These are phyloP conservation scores for Chouioia cunea DNA, from an alignment of 2,888 invertebrate species.

Conservation along the genomic window DNA sequence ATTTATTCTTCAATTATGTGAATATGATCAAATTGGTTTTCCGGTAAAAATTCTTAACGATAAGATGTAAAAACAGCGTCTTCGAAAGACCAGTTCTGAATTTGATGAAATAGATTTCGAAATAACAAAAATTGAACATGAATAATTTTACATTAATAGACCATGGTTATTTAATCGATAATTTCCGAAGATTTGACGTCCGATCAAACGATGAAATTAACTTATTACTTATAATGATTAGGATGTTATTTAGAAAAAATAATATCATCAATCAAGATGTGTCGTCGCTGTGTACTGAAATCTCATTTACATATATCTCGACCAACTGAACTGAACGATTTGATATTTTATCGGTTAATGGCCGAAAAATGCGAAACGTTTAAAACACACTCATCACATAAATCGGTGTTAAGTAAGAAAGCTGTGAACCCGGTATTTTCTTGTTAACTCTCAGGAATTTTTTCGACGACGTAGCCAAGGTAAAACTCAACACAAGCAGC, in stretches of 20 bases:
- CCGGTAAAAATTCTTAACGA: no score
- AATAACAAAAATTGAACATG: no score
- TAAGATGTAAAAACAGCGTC: no score
- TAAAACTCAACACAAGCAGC: constrained; percentile 24
- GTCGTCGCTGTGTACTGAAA: constrained; percentile 46
- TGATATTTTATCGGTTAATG: constrained; percentile 25
- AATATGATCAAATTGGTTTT: background rate
- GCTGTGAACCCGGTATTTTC: no score
- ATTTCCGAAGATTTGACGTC: no score
- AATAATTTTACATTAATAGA: no score
- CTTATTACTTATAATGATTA: constrained; percentile 20
- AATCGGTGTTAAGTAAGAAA: no score
- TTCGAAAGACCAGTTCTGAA: no score
- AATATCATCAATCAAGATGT: constrained; percentile 45
- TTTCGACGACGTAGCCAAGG: constrained; percentile 19
- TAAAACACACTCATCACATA: background rate
- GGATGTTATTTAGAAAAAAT: constrained; percentile 41
- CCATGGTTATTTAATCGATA: no score
- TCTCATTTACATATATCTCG: constrained; percentile 32
- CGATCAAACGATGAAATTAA: no score
- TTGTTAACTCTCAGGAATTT: background rate
- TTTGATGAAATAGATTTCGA: no score
- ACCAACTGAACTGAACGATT: background rate
- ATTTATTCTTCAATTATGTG: background rate
- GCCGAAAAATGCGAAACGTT: constrained; percentile 37